Evolutionary conservation across 2,888 invertebrate genomes (phyloP).

Genomic region (Ochropleura leucogaster): DNA sequence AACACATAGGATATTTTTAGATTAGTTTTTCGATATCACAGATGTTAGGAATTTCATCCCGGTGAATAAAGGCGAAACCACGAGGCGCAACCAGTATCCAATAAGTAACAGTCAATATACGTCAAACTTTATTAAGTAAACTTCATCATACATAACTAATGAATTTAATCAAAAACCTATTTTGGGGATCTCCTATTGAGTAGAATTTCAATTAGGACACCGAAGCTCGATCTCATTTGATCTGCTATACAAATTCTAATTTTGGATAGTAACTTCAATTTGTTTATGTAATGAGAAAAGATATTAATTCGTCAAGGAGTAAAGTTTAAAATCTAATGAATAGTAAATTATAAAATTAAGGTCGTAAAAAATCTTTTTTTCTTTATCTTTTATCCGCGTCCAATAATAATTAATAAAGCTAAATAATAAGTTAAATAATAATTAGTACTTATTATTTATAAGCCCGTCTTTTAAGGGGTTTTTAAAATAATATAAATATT

Average conservation of each 20-base stretch:
- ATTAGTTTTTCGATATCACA: no score
- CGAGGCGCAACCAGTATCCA: no score
- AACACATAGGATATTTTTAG: no score
- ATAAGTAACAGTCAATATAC: not conserved
- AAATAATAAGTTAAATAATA: no score
- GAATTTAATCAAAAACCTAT: conserved; percentile 38
- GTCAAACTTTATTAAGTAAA: not conserved
- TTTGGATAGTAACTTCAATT: conserved; percentile 11
- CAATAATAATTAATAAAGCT: conserved; percentile 21
- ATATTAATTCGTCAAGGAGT: conserved; percentile 4
- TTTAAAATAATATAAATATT: not conserved
- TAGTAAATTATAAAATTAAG: conserved; percentile 19
- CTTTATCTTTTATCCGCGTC: not conserved
- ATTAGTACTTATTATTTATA: conserved; percentile 12
- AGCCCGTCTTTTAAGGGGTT: not conserved
- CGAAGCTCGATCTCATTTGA: conserved; percentile 22
- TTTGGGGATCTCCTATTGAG: conserved; percentile 8
- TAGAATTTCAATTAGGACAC: conserved; percentile 41
- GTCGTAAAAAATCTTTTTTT: not conserved
- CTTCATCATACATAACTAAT: conserved; percentile 24
- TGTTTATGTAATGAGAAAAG: conserved; percentile 12
- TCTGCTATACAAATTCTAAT: conserved; percentile 24
- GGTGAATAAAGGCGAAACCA: no score
- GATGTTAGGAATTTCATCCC: no score
- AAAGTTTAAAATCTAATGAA: conserved; percentile 29